phyloP scores from a whole-genome alignment of 1,140 invertebrate genomes.

The Diorhabda elongata region DNA sequence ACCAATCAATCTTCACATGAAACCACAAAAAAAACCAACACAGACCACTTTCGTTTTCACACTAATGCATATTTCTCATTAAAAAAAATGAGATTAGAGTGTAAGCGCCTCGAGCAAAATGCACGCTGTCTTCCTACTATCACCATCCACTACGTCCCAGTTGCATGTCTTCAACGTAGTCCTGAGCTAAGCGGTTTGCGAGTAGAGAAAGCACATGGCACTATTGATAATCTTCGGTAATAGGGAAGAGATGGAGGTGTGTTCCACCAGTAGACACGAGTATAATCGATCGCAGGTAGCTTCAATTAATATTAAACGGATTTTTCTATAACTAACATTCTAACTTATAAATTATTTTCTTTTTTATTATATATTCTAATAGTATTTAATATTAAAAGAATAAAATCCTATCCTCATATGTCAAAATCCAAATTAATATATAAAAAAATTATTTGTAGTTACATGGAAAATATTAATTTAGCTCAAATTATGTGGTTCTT shows the following conservation, averaged over 20 bases:
- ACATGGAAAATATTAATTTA: too few relatives aligned
- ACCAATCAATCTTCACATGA: too few relatives aligned
- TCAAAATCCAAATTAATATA: too few relatives aligned
- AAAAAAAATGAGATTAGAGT: not conserved
- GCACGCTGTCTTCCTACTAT: slow-evolving; percentile 5
- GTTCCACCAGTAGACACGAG: slow-evolving; percentile 6
- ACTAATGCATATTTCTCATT: not conserved
- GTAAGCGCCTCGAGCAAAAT: slow-evolving; percentile 12
- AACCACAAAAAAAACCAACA: too few relatives aligned
- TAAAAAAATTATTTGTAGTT: too few relatives aligned
- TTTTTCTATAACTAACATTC: not conserved
- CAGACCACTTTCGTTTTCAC: not conserved
- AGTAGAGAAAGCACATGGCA: slow-evolving; percentile 18
- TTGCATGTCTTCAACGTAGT: slow-evolving; percentile 10
- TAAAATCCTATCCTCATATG: too few relatives aligned
- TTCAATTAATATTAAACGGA: not conserved
- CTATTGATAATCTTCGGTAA: slow-evolving; percentile 10
- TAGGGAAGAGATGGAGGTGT: not conserved
- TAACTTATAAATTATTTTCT: not conserved
- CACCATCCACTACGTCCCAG: not conserved
- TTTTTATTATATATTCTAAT: too few relatives aligned
- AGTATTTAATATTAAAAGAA: too few relatives aligned
- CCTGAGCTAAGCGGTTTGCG: slow-evolving; percentile 7
- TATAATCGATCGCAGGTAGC: not conserved
- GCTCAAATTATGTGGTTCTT: too few relatives aligned